Percentiles rank a stretch among this genome's conserved stretches.
These are phyloP conservation scores for Capromys pilorides DNA, from an alignment of 2,797 vertebrate species.

Conservation along the genomic window DNA sequence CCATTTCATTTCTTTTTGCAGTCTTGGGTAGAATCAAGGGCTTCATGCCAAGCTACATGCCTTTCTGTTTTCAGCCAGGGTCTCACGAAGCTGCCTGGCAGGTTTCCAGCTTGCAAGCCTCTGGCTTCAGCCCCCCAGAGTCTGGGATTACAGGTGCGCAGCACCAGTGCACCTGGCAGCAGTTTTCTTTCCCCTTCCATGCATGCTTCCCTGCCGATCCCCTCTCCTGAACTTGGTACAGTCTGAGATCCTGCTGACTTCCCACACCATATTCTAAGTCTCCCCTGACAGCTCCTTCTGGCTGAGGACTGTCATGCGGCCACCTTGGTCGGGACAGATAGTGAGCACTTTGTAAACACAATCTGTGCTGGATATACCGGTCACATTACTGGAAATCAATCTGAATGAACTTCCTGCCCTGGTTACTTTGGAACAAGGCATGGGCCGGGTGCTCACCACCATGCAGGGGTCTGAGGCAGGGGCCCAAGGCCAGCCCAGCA, in stretches of 20 bases:
- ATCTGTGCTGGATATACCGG: accelerated
- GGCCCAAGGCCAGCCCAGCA: not conserved
- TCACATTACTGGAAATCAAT: not conserved
- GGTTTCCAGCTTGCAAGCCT: not conserved
- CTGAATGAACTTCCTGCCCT: not conserved
- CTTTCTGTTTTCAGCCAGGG: not conserved
- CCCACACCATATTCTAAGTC: not conserved
- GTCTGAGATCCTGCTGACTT: not conserved
- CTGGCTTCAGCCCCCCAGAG: not conserved
- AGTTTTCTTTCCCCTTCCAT: not conserved
- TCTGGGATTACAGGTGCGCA: not conserved
- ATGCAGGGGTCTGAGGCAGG: too few relatives aligned
- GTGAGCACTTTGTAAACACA: not conserved
- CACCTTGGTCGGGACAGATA: not conserved
- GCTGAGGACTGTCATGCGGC: not conserved
- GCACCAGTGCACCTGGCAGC: not conserved
- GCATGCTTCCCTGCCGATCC: accelerated
- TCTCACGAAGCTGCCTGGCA: not conserved
- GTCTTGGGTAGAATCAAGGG: not conserved
- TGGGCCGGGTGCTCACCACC: not conserved
- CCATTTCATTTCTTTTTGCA: not conserved
- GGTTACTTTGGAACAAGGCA: not conserved
- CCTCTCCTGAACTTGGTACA: not conserved
- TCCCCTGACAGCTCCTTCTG: not conserved
- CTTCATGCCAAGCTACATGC: not conserved